Evolutionary conservation across 92 coral and sea anemone species (phyloP).

Genomic region (Zoanthus solanderi): DNA sequence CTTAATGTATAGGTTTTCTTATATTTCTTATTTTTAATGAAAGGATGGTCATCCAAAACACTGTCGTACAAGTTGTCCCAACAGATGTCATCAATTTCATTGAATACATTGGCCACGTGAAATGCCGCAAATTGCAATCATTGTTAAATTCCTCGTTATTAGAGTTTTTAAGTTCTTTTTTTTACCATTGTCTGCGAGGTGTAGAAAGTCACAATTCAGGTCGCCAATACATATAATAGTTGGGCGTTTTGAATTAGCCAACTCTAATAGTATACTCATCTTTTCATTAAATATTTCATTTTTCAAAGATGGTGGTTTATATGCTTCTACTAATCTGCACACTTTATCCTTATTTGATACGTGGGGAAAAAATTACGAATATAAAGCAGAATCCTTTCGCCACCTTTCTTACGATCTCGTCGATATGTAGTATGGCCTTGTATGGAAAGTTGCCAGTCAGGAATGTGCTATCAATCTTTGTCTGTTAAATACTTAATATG

Average conservation of each 20-base stretch:
- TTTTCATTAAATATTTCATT: slow-evolving; percentile 35
- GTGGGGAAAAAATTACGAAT: no score
- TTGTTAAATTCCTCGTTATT: background rate
- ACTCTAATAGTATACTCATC: slow-evolving; percentile 33
- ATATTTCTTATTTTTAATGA: background rate
- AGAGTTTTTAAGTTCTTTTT: slow-evolving; percentile 15
- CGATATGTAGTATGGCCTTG: no score
- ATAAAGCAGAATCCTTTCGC: no score
- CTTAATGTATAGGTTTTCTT: no score
- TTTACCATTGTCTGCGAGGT: no score
- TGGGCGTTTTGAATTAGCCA: background rate
- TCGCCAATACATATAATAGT: no score
- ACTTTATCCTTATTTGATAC: no score
- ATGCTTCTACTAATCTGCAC: slow-evolving; percentile 14
- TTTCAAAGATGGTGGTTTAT: slow-evolving; percentile 49
- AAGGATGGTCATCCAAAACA: slow-evolving; percentile 52
- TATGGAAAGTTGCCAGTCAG: no score
- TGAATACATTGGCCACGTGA: slow-evolving; percentile 38
- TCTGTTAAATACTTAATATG: no score
- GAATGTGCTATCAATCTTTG: no score
- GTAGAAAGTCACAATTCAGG: no score
- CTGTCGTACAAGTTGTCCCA: slow-evolving; percentile 41
- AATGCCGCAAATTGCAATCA: slow-evolving; percentile 34
- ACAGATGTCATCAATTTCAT: slow-evolving; percentile 30
- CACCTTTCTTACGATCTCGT: no score